These are phyloP conservation scores for Lepidothrix coronata DNA, from an alignment of 2,113 vertebrate species.

Conservation along the genomic window DNA sequence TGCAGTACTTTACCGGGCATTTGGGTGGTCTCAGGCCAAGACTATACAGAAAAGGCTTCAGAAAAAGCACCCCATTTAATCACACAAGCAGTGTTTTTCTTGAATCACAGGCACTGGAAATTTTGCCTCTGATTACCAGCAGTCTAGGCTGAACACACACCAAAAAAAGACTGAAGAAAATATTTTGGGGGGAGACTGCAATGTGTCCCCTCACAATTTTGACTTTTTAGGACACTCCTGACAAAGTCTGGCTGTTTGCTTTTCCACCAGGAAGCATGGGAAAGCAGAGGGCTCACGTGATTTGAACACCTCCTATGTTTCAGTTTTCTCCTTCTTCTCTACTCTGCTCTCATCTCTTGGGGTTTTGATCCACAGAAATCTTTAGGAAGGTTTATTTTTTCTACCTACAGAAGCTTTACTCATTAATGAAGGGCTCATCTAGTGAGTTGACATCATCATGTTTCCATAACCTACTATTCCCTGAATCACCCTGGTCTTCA, in stretches of 20 bases:
- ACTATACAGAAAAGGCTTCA: neutral
- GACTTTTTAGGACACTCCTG: neutral
- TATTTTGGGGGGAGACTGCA: neutral
- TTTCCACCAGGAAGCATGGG: neutral
- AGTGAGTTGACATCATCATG: neutral
- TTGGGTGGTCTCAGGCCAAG: neutral
- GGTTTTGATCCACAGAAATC: neutral
- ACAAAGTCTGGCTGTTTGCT: neutral
- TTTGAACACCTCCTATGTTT: neutral
- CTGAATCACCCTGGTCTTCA: neutral
- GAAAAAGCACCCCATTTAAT: neutral
- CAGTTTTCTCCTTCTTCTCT: neutral
- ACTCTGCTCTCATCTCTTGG: neutral
- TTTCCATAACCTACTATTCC: conserved; percentile 11
- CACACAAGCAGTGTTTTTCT: neutral
- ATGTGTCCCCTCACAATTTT: neutral
- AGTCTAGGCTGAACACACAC: neutral
- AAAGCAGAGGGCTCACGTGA: neutral
- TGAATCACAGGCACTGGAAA: neutral
- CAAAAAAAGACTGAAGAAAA: neutral
- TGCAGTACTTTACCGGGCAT: neutral
- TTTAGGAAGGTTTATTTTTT: conserved; percentile 10
- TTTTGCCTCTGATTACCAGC: neutral
- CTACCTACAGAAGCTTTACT: neutral
- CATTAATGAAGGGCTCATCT: neutral